phyloP scores from a whole-genome alignment of 2,113 vertebrate genomes.

The Origma solitaria region DNA sequence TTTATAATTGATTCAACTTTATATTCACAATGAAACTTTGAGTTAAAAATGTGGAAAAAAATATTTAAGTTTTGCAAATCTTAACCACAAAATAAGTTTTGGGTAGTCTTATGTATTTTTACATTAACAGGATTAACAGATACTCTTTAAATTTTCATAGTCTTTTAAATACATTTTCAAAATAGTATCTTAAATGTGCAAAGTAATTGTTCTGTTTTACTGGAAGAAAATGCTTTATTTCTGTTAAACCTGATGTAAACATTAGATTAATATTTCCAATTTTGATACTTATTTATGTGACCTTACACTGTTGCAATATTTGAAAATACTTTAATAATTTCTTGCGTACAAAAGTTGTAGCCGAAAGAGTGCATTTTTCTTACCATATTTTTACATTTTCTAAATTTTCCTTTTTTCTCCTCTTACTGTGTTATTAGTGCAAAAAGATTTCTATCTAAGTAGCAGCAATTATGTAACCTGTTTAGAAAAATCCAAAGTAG shows the following conservation, averaged over 20 bases:
- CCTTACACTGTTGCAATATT: neutral
- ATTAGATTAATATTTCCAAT: neutral
- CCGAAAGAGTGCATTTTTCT: neutral
- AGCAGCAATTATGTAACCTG: neutral
- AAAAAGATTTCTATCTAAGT: neutral
- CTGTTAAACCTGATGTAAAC: neutral
- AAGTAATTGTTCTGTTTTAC: accelerated
- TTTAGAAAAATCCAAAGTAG: neutral
- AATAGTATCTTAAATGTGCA: neutral
- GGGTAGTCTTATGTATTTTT: neutral
- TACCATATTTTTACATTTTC: neutral
- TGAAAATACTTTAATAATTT: neutral
- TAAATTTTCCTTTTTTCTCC: neutral
- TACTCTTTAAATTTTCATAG: neutral
- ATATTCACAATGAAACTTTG: neutral
- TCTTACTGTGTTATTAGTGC: neutral
- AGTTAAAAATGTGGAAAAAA: neutral
- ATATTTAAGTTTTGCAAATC: neutral
- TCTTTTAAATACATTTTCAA: neutral
- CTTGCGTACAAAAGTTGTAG: neutral
- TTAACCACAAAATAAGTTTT: neutral
- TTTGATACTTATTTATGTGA: neutral
- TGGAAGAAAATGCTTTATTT: neutral
- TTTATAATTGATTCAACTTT: neutral
- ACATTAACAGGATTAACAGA: neutral